Evolutionary conservation across 2,888 invertebrate genomes (phyloP), one percentile per base, ranked within the genome.

Genomic region (Platynereis dumerilii): DNA sequence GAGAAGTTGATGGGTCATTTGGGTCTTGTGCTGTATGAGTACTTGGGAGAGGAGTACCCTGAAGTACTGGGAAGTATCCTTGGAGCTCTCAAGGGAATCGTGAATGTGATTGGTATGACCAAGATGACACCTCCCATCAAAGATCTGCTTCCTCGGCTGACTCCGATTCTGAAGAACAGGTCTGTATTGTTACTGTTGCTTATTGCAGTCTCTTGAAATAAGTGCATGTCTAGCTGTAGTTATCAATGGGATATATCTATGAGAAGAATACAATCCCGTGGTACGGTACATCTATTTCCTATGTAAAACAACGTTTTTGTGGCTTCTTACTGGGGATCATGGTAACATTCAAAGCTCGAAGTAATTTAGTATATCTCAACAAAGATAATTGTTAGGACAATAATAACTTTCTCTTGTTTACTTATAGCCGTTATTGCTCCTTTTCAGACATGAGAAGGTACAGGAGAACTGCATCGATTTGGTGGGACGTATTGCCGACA

Each of bases 71-170:
- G 99, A 45, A 96, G 96, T 55, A 99, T 99, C 81, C 88, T 99
- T 59, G 99, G 98, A 1, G 99, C 98, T 0, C 86, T 99, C n/a
- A 99, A 99, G 86, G 95, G 95, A 0, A 99, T 99, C 75, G 98
- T 99, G 3, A 99, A 98, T 85, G 99, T 99, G 3, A 99, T 99
- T 79, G 99, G 99, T 76, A 99, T 99, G 99, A 97, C 97, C 0
- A 98, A 99, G 87, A 99, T 99, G 99, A 99, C 97, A 1, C 99
- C 99, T 3, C 99, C 99, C 1, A 99, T 99, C 79, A 99, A 99
- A 86, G 98, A 99, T 87, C 87, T 99, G 26, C 86, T 99, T 59
- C 99, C 99, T 0, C 88, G 98, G 67, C 87, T 99, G 45, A 99
- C 99, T 0, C 99, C 99, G 0, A 99, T 99, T 81, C 87, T 99